These are phyloP conservation scores for Micrasema minimum DNA, from an alignment of 1,140 invertebrate species.

Conservation along the genomic window DNA sequence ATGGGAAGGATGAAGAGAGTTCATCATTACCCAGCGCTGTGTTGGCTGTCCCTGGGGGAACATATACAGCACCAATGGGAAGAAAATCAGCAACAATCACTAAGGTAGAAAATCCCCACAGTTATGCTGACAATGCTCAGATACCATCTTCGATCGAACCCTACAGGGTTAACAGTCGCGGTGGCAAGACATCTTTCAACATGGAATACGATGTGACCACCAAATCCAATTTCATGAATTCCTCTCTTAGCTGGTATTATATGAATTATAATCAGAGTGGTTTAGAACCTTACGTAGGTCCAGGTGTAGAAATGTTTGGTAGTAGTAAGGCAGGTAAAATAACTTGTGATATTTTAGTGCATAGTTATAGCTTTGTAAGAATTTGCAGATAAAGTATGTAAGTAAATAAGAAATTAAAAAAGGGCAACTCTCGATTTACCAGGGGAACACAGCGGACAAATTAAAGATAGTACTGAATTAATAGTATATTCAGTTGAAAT, in stretches of 20 bases:
- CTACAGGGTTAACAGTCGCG: slow-evolving; percentile 53
- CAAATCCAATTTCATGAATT: slow-evolving; percentile 56
- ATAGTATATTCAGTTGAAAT: no score
- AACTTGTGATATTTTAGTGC: slow-evolving; percentile 51
- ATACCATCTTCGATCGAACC: slow-evolving; percentile 32
- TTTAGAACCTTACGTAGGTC: slow-evolving; percentile 73
- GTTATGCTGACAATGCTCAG: slow-evolving; percentile 47
- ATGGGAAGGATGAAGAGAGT: slow-evolving; percentile 29
- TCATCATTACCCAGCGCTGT: slow-evolving; percentile 58
- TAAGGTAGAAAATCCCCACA: slow-evolving; percentile 66
- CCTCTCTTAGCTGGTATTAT: slow-evolving; percentile 80
- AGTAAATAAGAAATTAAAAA: no score
- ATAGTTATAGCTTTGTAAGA: no score
- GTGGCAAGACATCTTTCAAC: slow-evolving; percentile 62
- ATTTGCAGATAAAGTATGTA: no score
- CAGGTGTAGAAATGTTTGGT: slow-evolving; percentile 57
- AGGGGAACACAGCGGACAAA: no score
- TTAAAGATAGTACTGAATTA: no score
- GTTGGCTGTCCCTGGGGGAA: slow-evolving; percentile 70
- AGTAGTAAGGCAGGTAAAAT: slow-evolving; percentile 29
- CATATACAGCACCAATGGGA: slow-evolving; percentile 59
- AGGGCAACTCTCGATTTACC: no score
- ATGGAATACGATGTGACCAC: slow-evolving; percentile 55
- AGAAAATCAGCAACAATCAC: slow-evolving; percentile 67
- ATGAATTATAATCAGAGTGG: slow-evolving; percentile 80